Evolutionary conservation across 2,888 invertebrate species (phyloP).

Genomic region (Bellardia pandia): DNA sequence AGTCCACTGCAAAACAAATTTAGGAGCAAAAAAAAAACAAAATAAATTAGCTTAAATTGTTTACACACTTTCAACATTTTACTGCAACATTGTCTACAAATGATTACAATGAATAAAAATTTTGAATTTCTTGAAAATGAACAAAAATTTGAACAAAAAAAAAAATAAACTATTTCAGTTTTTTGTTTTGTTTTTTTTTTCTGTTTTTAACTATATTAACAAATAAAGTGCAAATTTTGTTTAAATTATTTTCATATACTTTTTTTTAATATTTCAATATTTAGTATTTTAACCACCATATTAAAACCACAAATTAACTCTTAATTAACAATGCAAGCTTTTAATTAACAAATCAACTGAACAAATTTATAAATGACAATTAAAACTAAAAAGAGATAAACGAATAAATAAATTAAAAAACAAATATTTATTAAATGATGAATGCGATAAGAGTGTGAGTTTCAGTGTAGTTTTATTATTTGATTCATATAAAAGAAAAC

Average conservation of each 20-base stretch:
- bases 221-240: constrained; percentile 70
- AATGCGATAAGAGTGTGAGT: constrained; percentile 67
- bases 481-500: constrained; percentile 19
- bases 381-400: constrained; percentile 49
- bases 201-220: constrained; percentile 64
- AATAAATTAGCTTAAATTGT: no score
- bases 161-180: constrained; percentile 29
- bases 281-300: constrained; percentile 67
- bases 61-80: constrained; percentile 31
- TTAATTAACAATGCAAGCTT: constrained; percentile 73
- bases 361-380: constrained; percentile 64
- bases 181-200: constrained; percentile 35
- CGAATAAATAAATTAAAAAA: constrained; percentile 27
- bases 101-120: constrained; percentile 48
- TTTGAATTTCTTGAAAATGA: constrained; percentile 30
- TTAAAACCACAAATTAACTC: constrained; percentile 69
- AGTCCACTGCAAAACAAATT: no score
- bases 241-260: constrained; percentile 40
- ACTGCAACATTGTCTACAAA: constrained; percentile 63
- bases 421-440: constrained; percentile 53
- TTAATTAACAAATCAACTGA: constrained; percentile 66
- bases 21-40: no score
- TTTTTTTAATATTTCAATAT: constrained; percentile 46
- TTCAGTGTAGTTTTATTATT: constrained; percentile 48
- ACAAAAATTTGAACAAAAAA: constrained; percentile 22